A percentile compares a stretch with the other conserved stretches of the same genome.
Evolutionary conservation across 1,140 invertebrate genomes (phyloP).

Genomic region (Heliothis virescens): DNA sequence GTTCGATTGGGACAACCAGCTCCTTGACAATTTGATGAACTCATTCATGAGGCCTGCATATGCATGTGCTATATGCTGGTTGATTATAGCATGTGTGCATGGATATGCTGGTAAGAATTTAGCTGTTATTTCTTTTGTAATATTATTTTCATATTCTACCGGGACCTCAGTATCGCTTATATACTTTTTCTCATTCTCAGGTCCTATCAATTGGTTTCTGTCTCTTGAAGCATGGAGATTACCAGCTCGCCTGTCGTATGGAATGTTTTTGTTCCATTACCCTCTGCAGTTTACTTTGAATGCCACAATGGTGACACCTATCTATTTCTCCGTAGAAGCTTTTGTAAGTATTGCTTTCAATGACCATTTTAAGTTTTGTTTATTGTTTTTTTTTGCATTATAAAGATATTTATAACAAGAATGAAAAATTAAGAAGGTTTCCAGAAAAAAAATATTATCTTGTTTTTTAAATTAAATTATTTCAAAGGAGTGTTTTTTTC

Average conservation of each 20-base stretch:
- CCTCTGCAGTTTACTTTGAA: constrained; percentile 54
- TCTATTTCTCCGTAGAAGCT: constrained; percentile 52
- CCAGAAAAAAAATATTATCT: no score
- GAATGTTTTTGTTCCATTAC: constrained; percentile 83
- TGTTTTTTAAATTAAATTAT: no score
- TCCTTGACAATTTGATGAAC: constrained; percentile 82
- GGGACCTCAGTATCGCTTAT: no score
- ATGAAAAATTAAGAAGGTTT: neutral
- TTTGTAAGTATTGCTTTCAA: constrained; percentile 53
- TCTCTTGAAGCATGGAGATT: constrained; percentile 84
- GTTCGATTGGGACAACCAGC: constrained; percentile 64
- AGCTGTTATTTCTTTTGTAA: neutral
- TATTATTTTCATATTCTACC: neutral
- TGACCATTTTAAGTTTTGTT: neutral
- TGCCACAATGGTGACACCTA: constrained; percentile 37
- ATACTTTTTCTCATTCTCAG: constrained; percentile 56
- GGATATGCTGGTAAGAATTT: constrained; percentile 61
- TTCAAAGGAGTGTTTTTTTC: neutral
- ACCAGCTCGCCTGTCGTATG: constrained; percentile 83
- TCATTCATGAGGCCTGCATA: constrained; percentile 82
- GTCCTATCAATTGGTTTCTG: constrained; percentile 84
- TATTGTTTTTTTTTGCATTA: neutral
- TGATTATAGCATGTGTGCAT: constrained; percentile 64
- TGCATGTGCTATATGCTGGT: constrained; percentile 59
- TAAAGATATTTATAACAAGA: neutral